A percentile compares a stretch with the other conserved stretches of the same genome.
Conservation (phyloP, 2,888 invertebrate genomes). For the Pterostichus niger region DNA sequence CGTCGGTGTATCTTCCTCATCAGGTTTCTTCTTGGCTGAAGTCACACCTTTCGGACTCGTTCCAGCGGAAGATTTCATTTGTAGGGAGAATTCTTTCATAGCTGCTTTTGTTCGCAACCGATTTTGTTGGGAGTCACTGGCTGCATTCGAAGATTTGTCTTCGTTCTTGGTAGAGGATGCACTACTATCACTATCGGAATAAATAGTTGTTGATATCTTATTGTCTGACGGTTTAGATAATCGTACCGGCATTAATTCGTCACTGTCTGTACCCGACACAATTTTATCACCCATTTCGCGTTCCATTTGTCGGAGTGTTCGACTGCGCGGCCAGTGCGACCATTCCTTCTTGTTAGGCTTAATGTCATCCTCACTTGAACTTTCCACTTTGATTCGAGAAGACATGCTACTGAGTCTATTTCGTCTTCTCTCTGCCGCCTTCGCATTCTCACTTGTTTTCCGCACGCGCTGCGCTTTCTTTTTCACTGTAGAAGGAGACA, state of each 20-base stretch:
- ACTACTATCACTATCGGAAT: slow-evolving; percentile 87
- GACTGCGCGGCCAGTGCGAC: slow-evolving; percentile 77
- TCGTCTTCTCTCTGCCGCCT: slow-evolving; percentile 72
- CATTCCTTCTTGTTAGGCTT: slow-evolving; percentile 77
- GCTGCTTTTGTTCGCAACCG: slow-evolving; percentile 89
- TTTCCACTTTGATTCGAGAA: slow-evolving; percentile 77
- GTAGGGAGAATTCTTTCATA: slow-evolving; percentile 88
- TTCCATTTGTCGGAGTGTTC: slow-evolving; percentile 86
- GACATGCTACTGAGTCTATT: slow-evolving; percentile 74
- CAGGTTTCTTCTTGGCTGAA: slow-evolving; percentile 70
- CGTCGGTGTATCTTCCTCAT: slow-evolving; percentile 70
- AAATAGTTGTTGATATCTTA: slow-evolving; percentile 82
- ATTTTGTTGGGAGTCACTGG: slow-evolving; percentile 84
- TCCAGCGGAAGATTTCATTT: slow-evolving; percentile 74
- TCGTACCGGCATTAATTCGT: slow-evolving; percentile 85
- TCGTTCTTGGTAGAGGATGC: slow-evolving; percentile 81
- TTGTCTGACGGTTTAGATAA: slow-evolving; percentile 76
- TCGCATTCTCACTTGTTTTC: slow-evolving; percentile 77
- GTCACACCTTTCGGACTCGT: slow-evolving; percentile 70
- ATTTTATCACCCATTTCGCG: slow-evolving; percentile 83
- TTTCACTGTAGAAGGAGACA: slow-evolving; percentile 77
- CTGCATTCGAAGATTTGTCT: slow-evolving; percentile 81
- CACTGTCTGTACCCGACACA: slow-evolving; percentile 87
- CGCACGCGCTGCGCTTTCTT: slow-evolving; percentile 77
- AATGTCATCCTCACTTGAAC: slow-evolving; percentile 83